phyloP scores from a whole-genome alignment of 1,140 invertebrate species.

The Drosophila ananassae region DNA sequence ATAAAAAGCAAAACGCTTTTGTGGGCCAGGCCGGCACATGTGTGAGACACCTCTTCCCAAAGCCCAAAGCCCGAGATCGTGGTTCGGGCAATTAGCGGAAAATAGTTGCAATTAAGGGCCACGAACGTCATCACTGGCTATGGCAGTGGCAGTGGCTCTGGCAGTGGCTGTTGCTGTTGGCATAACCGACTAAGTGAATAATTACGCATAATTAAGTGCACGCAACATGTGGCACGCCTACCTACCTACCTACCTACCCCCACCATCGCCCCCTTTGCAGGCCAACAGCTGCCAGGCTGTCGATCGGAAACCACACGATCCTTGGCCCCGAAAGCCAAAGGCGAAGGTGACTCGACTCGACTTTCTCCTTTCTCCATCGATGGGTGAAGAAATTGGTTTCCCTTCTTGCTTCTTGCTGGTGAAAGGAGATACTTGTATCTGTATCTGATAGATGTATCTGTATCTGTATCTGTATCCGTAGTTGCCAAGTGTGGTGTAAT shows the following conservation, averaged over 20 bases:
- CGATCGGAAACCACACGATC: neutral
- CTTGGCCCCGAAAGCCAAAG: neutral
- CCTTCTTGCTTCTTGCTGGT: slow-evolving; percentile 10
- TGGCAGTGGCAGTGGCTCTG: slow-evolving; percentile 1
- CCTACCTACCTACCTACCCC: neutral
- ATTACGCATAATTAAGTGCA: slow-evolving; percentile 77
- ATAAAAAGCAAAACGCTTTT: slow-evolving; percentile 43
- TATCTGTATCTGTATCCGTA: neutral
- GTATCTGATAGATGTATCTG: neutral
- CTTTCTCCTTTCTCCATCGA: slow-evolving; percentile 63
- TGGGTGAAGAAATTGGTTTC: slow-evolving; percentile 22
- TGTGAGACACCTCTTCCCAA: slow-evolving; percentile 47
- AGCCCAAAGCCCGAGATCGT: neutral
- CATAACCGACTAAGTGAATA: slow-evolving; percentile 72
- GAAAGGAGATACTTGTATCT: slow-evolving; percentile 14
- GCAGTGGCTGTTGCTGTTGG: slow-evolving; percentile 28
- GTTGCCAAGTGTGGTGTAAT: slow-evolving; percentile 25
- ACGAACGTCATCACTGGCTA: slow-evolving; percentile 10
- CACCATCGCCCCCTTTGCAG: neutral
- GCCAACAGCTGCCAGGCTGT: neutral
- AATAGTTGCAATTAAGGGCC: slow-evolving; percentile 58
- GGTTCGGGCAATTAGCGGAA: slow-evolving; percentile 39
- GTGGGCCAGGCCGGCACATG: slow-evolving; percentile 20
- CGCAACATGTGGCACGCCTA: slow-evolving; percentile 51
- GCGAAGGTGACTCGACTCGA: neutral